phyloP scores from a whole-genome alignment of 2,113 vertebrate species.

The Tenrec ecaudatus region DNA sequence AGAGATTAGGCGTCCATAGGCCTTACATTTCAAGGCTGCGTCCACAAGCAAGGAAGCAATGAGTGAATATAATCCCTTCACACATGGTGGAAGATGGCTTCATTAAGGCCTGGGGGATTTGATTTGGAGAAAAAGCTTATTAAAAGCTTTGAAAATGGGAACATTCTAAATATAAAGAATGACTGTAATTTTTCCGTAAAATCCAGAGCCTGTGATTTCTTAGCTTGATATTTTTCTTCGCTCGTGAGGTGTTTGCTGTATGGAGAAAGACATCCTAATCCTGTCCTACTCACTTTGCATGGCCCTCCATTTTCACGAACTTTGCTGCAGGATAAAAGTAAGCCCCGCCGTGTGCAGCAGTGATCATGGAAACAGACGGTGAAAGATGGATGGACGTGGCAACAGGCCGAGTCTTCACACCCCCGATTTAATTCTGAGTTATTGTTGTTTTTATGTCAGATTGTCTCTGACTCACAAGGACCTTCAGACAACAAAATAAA shows the following conservation, averaged over 20 bases:
- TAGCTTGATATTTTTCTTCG: constrained; percentile 56
- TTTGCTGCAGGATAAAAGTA: constrained; percentile 66
- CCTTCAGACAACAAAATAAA: too few relatives aligned
- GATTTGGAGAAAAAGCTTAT: constrained; percentile 9
- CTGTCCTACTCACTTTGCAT: constrained; percentile 49
- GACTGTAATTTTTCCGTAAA: background rate
- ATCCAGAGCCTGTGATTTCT: constrained; percentile 49
- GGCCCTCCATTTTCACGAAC: constrained; percentile 54
- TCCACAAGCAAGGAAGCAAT: background rate
- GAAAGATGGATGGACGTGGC: constrained; percentile 71
- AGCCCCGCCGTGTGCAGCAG: constrained; percentile 60
- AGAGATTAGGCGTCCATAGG: background rate
- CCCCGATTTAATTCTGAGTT: constrained; percentile 40
- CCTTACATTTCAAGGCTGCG: background rate
- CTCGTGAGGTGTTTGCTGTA: background rate
- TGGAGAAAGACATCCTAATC: constrained; percentile 51
- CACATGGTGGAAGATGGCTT: constrained; percentile 4
- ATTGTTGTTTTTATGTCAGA: too few relatives aligned
- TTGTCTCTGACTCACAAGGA: too few relatives aligned
- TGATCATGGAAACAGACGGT: constrained; percentile 73
- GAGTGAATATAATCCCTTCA: background rate
- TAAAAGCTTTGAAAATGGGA: constrained; percentile 19
- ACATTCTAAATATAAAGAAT: constrained; percentile 16
- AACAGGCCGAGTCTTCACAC: constrained; percentile 75
- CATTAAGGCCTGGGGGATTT: background rate